Evolutionary conservation across 2,797 vertebrate genomes (phyloP).

Genomic region (Cichlasoma orientale): DNA sequence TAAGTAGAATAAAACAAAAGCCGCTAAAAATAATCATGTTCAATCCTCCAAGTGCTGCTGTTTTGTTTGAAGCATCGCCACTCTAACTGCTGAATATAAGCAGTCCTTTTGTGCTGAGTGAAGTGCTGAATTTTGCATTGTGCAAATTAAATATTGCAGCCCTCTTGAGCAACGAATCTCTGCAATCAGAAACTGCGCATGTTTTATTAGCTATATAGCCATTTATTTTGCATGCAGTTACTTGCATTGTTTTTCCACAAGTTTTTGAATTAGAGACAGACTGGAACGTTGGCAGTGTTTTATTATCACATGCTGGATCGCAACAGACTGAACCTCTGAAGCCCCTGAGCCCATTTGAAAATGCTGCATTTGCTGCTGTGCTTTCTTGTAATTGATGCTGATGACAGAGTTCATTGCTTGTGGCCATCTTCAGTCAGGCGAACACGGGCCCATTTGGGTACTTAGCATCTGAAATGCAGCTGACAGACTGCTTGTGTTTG

Average conservation of each 20-base stretch:
- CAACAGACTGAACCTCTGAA: conserved; percentile 1
- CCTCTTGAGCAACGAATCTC: neutral
- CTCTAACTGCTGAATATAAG: neutral
- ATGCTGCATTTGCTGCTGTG: conserved; percentile 8
- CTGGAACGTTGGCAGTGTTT: neutral
- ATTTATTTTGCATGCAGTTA: conserved; percentile 1
- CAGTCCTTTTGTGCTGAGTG: conserved; percentile 6
- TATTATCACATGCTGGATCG: conserved; percentile 12
- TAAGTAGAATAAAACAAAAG: conserved; percentile 24
- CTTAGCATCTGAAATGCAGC: conserved; percentile 46
- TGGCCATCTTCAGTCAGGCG: conserved; percentile 40
- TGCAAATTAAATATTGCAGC: neutral
- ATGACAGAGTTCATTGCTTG: conserved; percentile 32
- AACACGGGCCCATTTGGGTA: conserved; percentile 34
- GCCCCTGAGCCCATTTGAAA: conserved; percentile 20
- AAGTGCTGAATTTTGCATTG: conserved; percentile 5
- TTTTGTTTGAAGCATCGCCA: neutral
- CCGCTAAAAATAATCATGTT: conserved; percentile 2
- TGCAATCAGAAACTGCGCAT: neutral
- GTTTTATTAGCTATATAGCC: neutral
- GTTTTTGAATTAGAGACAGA: conserved; percentile 20
- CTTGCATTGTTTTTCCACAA: neutral
- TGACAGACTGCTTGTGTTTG: conserved; percentile 47
- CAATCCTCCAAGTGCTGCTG: neutral
- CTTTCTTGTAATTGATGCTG: conserved; percentile 33